phyloP scores from a whole-genome alignment of 2,888 invertebrate genomes.

The Epinotia ramella region DNA sequence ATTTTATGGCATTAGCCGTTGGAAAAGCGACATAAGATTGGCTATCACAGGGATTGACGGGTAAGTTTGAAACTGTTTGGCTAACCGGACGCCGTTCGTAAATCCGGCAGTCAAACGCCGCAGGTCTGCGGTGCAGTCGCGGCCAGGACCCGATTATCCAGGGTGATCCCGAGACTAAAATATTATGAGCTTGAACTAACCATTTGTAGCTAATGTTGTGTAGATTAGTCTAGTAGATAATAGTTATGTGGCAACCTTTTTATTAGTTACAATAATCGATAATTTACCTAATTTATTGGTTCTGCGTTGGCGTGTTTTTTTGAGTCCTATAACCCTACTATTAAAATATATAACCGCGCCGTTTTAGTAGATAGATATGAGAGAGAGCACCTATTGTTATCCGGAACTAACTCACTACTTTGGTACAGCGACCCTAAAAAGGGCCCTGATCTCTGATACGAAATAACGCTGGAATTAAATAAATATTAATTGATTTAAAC shows the following conservation, averaged over 20 bases:
- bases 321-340: not conserved
- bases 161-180: not conserved
- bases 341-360: too few species aligned
- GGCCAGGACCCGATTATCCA: not conserved
- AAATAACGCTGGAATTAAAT: not conserved
- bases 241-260: not conserved
- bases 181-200: not conserved
- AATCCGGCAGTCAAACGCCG: slow-evolving; percentile 10
- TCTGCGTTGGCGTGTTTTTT: not conserved
- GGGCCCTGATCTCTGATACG: not conserved
- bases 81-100: slow-evolving; percentile 23
- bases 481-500: too few species aligned
- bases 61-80: slow-evolving; percentile 21
- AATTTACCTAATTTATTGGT: not conserved
- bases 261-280: not conserved
- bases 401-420: not conserved
- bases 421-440: not conserved
- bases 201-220: not conserved
- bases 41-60: not conserved
- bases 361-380: too few species aligned
- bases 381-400: too few species aligned
- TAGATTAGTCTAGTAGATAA: not conserved
- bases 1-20: too few species aligned
- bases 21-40: too few species aligned
- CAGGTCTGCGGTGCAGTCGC: slow-evolving; percentile 2